Evolutionary conservation across 2,797 vertebrate species (phyloP), one percentile per base, ranked within the genome.

Genomic region (Hapalemur alaotrensis): DNA sequence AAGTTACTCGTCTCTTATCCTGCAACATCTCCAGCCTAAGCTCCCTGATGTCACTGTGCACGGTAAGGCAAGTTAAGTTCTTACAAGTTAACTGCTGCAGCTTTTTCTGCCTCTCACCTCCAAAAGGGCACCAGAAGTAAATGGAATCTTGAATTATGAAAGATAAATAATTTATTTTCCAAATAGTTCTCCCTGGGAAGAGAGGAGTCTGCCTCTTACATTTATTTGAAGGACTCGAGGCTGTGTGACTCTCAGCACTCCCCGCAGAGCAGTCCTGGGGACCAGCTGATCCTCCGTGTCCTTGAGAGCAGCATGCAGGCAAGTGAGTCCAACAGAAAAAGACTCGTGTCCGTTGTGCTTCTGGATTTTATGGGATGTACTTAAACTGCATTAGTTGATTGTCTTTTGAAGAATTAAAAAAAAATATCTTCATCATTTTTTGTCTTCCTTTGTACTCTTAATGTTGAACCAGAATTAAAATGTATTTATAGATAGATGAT

Each of bases 111-210:
- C 9, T 85, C 43, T 85, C 30, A 79, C 20, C 25, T 96, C 17
- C 15, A 61, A 91, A 87, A 90, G 43, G 43, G 9, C 17, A 87
- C 4, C 12, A 46, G 41, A 75, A 22, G 15, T 23, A 93, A 91
- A 75, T 35, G 38, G 22, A n/a, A 88, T 41, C 14, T 73, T 95
- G 48, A 93, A 81, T 95, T 88, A 88, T 90, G 61, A 70, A 96
- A 81, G 38, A 73, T 87, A 87, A 81, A 69, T 86, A 78, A 72
- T 89, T 91, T 61, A 69, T 85, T 91, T 94, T 88, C 32, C 76
- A 93, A 84, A 89, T 28, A 57, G 5, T 84, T 65, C 20, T 83
- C 25, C 69, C 11, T 83, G n/a, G 11, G n/a, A 76, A 61, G 30
- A 87, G 25, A 69, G 3, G 2, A 50, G 4, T 54, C 48, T 46